A percentile compares a stretch with the other conserved stretches of the same genome.
These are phyloP conservation scores for Macrochelys suwanniensis DNA, from an alignment of 2,797 vertebrate species.

Conservation along the genomic window DNA sequence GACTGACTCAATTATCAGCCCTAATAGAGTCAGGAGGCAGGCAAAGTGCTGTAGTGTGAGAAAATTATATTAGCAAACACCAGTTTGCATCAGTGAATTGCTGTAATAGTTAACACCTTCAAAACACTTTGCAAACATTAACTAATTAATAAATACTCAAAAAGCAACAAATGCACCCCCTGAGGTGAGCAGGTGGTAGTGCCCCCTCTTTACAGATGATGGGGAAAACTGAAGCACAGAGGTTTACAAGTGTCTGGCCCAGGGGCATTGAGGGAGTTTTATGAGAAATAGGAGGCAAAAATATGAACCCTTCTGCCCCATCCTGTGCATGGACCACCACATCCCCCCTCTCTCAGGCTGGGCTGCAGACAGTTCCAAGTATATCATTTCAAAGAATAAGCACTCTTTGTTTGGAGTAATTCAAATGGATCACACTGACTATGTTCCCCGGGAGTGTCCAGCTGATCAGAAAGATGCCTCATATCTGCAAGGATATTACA, in stretches of 20 bases:
- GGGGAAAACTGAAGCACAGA: background rate
- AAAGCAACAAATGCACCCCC: slow-evolving; percentile 25
- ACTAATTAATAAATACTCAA: slow-evolving; percentile 63
- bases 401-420: background rate
- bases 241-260: background rate
- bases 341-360: background rate
- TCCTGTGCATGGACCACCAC: background rate
- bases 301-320: background rate
- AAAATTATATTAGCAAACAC: slow-evolving; percentile 56
- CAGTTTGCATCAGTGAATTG: slow-evolving; percentile 68
- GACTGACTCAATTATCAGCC: slow-evolving; percentile 54
- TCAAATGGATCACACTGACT: background rate
- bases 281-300: background rate
- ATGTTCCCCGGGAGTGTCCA: too few relatives aligned
- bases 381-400: background rate
- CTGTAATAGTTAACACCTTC: slow-evolving; percentile 53
- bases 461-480: background rate
- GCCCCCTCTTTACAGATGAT: background rate
- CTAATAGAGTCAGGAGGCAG: slow-evolving; percentile 52
- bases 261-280: background rate
- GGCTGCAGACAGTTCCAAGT: background rate
- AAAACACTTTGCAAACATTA: slow-evolving; percentile 51
- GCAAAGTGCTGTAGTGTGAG: slow-evolving; percentile 41
- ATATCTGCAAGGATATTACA: background rate
- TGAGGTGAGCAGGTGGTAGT: slow-evolving; percentile 41